Evolutionary conservation across 2,797 vertebrate genomes (phyloP).

Genomic region (Aphelocoma californica): DNA sequence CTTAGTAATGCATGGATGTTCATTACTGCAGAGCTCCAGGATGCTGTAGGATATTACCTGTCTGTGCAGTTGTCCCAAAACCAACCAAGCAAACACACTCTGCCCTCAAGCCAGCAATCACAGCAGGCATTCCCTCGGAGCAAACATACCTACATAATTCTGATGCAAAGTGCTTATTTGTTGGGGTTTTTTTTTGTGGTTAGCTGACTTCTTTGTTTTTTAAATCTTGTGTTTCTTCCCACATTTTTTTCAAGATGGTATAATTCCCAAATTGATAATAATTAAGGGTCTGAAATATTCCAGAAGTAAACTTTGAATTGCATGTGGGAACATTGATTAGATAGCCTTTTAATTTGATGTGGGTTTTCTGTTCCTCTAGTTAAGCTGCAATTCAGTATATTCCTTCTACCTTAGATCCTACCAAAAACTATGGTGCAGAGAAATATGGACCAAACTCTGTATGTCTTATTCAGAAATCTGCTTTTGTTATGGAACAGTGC

Average conservation of each 20-base stretch:
- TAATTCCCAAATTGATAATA: not conserved
- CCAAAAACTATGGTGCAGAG: conserved; percentile 94
- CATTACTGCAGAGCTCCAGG: not conserved
- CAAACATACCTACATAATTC: not conserved
- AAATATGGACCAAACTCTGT: conserved; percentile 90
- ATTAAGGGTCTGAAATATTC: not conserved
- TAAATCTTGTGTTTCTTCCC: not conserved
- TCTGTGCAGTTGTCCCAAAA: not conserved
- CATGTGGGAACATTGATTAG: not conserved
- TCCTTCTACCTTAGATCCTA: conserved; percentile 79
- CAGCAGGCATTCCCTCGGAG: not conserved
- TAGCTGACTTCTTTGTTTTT: not conserved
- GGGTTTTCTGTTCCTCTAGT: not conserved
- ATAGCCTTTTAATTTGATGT: not conserved
- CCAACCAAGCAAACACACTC: not conserved
- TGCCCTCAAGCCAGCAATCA: not conserved
- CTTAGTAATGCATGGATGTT: not conserved
- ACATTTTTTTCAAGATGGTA: not conserved
- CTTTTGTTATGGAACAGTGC: conserved; percentile 95
- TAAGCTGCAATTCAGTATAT: not conserved
- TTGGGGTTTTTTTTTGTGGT: not conserved
- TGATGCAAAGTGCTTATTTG: not conserved
- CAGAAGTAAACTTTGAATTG: not conserved
- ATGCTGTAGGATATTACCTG: not conserved
- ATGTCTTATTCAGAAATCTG: conserved; percentile 91